phyloP scores from a whole-genome alignment of 1,140 invertebrate species.

The Zaprionus camerounensis region DNA sequence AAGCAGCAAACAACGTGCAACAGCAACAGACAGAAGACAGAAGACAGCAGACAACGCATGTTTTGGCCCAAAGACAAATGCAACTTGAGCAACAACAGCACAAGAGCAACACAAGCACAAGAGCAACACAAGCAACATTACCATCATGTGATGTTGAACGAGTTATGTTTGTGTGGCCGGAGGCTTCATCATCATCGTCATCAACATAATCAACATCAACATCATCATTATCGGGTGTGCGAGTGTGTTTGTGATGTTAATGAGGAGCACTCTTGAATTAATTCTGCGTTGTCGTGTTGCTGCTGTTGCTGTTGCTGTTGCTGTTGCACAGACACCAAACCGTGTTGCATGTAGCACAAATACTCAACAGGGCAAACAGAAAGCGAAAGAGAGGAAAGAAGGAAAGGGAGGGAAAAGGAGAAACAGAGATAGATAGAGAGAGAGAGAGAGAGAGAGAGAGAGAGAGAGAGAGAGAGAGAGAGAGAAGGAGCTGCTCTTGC shows the following conservation, averaged over 20 bases:
- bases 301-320: constrained; percentile 30
- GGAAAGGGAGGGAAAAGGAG: not conserved
- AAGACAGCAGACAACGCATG: constrained; percentile 49
- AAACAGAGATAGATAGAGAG: not conserved
- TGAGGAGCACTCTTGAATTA: constrained; percentile 53
- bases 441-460: not conserved
- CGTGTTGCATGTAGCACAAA: constrained; percentile 40
- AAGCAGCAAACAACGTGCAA: constrained; percentile 24
- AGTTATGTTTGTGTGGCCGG: constrained; percentile 40
- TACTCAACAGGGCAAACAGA: not conserved
- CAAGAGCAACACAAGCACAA: constrained; percentile 5
- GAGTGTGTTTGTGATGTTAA: constrained; percentile 46
- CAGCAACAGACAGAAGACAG: constrained; percentile 13
- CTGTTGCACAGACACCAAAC: constrained; percentile 39
- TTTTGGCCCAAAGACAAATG: constrained; percentile 43
- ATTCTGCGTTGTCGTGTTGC: constrained; percentile 36
- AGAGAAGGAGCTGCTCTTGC: no score
- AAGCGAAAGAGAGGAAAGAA: constrained; percentile 2
- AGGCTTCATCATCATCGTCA: constrained; percentile 33
- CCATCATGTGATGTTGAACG: constrained; percentile 38
- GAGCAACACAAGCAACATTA: constrained; percentile 8
- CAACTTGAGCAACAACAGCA: constrained; percentile 20
- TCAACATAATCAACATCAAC: not conserved
- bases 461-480: not conserved
- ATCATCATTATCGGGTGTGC: constrained; percentile 17